phyloP scores from a whole-genome alignment of 2,113 vertebrate genomes.

The Oenanthe melanoleuca region DNA sequence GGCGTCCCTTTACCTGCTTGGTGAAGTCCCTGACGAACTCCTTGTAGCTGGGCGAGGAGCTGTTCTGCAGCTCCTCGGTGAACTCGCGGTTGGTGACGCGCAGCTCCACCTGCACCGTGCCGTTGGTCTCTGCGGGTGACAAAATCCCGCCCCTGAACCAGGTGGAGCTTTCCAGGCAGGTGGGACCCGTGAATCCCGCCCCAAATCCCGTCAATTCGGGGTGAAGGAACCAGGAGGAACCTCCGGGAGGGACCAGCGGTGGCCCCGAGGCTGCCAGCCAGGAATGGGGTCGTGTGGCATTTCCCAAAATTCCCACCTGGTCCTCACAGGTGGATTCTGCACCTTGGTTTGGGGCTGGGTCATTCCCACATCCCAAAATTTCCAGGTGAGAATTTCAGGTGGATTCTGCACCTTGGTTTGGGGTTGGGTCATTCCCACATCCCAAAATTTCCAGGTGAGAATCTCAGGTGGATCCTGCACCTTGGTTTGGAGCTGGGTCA shows the following conservation, averaged over 20 bases:
- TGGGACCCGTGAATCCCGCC: not conserved
- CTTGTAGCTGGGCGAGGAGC: not conserved
- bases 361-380: fast-evolving
- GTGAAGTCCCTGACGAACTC: not conserved
- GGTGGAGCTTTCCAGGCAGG: not conserved
- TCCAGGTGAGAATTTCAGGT: too few species aligned
- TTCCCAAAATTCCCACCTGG: not conserved
- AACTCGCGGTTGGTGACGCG: not conserved
- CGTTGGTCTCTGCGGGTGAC: not conserved
- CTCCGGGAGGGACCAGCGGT: fast-evolving
- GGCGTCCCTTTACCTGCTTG: slow-evolving; percentile 21
- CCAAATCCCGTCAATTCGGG: fast-evolving
- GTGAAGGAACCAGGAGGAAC: not conserved
- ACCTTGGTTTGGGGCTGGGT: too few species aligned
- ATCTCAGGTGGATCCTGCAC: not conserved
- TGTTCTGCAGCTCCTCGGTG: not conserved
- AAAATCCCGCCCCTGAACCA: not conserved
- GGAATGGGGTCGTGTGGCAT: not conserved
- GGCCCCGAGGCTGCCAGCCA: too few species aligned
- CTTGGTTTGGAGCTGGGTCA: too few species aligned
- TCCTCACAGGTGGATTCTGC: not conserved
- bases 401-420: not conserved
- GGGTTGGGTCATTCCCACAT: too few species aligned
- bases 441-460: not conserved
- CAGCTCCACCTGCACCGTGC: slow-evolving; percentile 4